These are phyloP conservation scores for Apistogramma diplotaenia DNA, from an alignment of 2,113 vertebrate genomes.

Conservation along the genomic window DNA sequence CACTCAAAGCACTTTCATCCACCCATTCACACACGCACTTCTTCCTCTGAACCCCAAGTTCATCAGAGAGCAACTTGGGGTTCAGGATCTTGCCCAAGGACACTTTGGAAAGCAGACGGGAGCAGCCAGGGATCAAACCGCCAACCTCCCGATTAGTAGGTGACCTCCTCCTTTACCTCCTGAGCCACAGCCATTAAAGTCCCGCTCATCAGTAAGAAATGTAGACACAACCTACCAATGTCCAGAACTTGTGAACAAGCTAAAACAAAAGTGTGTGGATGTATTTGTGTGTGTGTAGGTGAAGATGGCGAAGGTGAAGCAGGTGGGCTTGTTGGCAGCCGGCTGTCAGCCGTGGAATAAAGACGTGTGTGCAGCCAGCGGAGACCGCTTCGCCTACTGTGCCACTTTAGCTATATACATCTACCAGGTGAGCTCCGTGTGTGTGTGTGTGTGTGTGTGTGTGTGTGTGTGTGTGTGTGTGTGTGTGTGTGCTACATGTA, in stretches of 20 bases:
- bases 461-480: neutral
- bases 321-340: slow-evolving; percentile 92
- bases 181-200: neutral
- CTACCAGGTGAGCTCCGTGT: slow-evolving; percentile 85
- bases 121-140: too few species aligned
- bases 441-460: neutral
- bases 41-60: too few species aligned
- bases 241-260: neutral
- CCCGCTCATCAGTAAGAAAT: neutral
- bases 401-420: slow-evolving; percentile 95
- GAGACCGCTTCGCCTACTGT: slow-evolving; percentile 95
- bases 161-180: too few species aligned
- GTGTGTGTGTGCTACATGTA: neutral
- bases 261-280: neutral
- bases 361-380: slow-evolving; percentile 92
- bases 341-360: slow-evolving; percentile 99
- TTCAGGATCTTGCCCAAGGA: too few species aligned
- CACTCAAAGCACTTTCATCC: too few species aligned
- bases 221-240: neutral
- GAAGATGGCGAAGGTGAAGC: slow-evolving; percentile 92
- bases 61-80: too few species aligned
- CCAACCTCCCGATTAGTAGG: too few species aligned
- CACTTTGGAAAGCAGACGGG: too few species aligned
- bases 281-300: slow-evolving; percentile 41
- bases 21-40: too few species aligned